Conservation (phyloP, 2,113 vertebrate species). For the Nothocercus nigrocapillus region DNA sequence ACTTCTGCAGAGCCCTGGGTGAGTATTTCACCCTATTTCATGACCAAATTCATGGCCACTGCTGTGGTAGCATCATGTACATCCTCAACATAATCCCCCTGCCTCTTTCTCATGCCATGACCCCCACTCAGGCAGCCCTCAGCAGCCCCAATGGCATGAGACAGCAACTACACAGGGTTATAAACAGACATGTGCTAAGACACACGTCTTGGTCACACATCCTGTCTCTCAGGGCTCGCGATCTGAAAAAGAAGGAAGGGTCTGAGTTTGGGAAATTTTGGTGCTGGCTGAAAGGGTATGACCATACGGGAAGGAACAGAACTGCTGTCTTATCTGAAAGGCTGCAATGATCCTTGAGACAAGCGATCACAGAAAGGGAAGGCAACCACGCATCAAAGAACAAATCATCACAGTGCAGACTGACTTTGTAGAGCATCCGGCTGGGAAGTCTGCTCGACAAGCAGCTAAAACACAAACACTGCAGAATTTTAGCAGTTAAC, state of each 20-base stretch:
- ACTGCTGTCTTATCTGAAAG: neutral
- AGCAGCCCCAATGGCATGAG: neutral
- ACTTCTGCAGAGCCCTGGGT: fast-evolving
- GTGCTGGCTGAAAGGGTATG: neutral
- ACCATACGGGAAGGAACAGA: neutral
- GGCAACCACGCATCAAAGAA: neutral
- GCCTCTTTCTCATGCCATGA: neutral
- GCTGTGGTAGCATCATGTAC: neutral
- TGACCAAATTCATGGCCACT: fast-evolving
- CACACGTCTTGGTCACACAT: neutral
- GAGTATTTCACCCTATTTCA: neutral
- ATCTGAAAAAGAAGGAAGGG: neutral
- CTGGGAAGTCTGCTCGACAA: neutral
- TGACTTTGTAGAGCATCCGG: neutral
- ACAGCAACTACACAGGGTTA: neutral
- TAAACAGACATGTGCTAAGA: neutral
- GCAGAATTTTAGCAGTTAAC: neutral
- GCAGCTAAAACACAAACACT: neutral
- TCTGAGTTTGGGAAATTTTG: neutral
- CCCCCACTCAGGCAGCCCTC: neutral
- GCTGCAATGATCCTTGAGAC: neutral
- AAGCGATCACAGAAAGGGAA: neutral
- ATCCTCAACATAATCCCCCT: neutral
- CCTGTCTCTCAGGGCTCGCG: neutral
- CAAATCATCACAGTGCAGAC: too few species aligned